A percentile compares a stretch with the other conserved stretches of the same genome.
These are phyloP conservation scores for Clarias fuscus DNA, from an alignment of 2,797 vertebrate genomes.

Conservation along the genomic window DNA sequence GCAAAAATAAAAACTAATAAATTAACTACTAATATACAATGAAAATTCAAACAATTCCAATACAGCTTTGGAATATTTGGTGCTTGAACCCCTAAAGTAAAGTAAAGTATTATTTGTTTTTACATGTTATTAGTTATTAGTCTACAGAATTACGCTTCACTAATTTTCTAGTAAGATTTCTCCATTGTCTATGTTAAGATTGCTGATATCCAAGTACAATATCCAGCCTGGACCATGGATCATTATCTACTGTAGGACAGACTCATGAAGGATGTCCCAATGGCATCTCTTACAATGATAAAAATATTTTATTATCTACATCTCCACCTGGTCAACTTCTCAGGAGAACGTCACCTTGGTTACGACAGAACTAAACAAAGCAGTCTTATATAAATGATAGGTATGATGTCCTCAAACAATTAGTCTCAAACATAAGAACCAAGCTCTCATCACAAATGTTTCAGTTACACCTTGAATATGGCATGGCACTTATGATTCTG, in stretches of 20 bases:
- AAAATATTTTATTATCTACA: slow-evolving; percentile 10
- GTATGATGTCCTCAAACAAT: slow-evolving; percentile 19
- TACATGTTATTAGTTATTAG: not conserved
- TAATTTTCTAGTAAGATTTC: not conserved
- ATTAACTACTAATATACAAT: not conserved
- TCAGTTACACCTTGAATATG: slow-evolving; percentile 23
- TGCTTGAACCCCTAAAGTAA: not conserved
- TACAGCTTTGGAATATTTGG: not conserved
- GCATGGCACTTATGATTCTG: slow-evolving; percentile 39
- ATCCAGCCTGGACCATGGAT: not conserved
- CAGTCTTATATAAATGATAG: slow-evolving; percentile 34
- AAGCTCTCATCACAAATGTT: slow-evolving; percentile 7
- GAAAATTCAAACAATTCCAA: not conserved
- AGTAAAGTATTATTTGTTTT: not conserved
- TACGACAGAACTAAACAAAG: not conserved
- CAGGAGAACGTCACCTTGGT: not conserved
- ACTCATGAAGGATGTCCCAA: not conserved
- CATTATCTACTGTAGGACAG: not conserved
- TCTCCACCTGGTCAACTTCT: slow-evolving; percentile 3
- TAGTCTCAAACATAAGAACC: slow-evolving; percentile 25
- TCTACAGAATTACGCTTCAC: not conserved
- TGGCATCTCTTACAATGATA: not conserved
- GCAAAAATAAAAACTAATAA: too few species aligned
- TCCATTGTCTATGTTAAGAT: not conserved
- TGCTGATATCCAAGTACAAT: not conserved